phyloP scores from a whole-genome alignment of 1,140 invertebrate genomes.

The Oscheius sp. region DNA sequence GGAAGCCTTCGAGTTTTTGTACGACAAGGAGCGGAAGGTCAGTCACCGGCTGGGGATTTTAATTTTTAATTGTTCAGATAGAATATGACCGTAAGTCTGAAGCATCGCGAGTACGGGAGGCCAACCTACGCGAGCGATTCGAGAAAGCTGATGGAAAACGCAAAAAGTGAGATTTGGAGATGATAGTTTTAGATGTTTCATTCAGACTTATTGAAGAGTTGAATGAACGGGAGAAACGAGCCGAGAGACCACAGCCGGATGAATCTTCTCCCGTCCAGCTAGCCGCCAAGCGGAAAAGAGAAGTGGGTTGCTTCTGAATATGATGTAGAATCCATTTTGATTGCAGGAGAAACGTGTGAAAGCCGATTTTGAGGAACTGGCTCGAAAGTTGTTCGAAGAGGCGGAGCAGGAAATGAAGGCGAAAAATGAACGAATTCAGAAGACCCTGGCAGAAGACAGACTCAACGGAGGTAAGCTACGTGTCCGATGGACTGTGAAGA shows the following conservation, averaged over 20 bases:
- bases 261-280: conserved; percentile 1
- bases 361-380: conserved; percentile 17
- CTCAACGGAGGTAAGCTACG: neutral
- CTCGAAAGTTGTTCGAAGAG: neutral
- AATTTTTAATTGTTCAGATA: neutral
- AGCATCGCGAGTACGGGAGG: conserved; percentile 19
- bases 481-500: neutral
- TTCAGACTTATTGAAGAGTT: conserved; percentile 14
- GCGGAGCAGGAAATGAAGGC: conserved; percentile 14
- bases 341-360: conserved; percentile 9
- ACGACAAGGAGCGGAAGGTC: conserved; percentile 19
- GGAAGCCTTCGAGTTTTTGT: conserved; percentile 33
- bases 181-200: neutral
- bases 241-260: neutral
- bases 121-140: conserved; percentile 23
- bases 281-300: conserved; percentile 3
- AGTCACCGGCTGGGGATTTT: neutral
- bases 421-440: neutral
- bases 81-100: conserved; percentile 26
- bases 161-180: neutral
- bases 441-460: neutral
- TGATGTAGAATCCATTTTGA: neutral
- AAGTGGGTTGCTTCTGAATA: neutral
- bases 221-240: neutral
- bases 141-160: conserved; percentile 25